Evolutionary conservation across 2,888 invertebrate species (phyloP), one percentile per base, ranked within the genome.

Genomic region (Tenthredo amoena): DNA sequence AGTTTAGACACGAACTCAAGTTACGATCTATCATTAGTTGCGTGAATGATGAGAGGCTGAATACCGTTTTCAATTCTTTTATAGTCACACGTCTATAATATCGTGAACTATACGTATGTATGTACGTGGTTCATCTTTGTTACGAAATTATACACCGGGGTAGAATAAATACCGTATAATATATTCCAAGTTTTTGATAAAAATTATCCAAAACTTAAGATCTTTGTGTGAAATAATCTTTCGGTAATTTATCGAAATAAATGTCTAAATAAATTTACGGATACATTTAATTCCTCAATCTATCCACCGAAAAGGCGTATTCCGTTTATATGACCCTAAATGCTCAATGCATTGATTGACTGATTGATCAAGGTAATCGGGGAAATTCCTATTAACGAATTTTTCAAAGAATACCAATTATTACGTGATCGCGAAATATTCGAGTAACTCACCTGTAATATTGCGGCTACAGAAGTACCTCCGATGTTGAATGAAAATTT

Each of bases 1-100:
- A 43, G 72, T 74, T 74, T 43, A 43, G 43, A 43, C 43, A 74
- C 72, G 40, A 40, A 43, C 72, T 74, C n/a, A 2, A 43, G 62
- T 26, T 74, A 74, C 43, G 15, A 31, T 34, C 18, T 34, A 34
- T 68, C 34, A 15, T 68, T 34, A 18, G 18, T 68, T 68, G 31
- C 10, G 34, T 34, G 68, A 34, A 62, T 26, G 34, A 34, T 12
- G 31, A 18, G 68, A 26, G 31, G 18, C 31, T 68, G 26, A 62
- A 68, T 68, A 68, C 68, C 68, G 0, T 68, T 34, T 62, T 58
- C 58, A 58, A 10, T 62, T 26, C 26, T 26, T 10, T 26, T 2
- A 55, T 55, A n/a, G 55, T n/a, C n/a, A 55, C n/a, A 55, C n/a
- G 55, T 55, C 7, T n/a, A 55, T 47, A 47, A 47, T 47, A 47